These are phyloP conservation scores for Norana najaformis DNA, from an alignment of 2,888 invertebrate species.

Conservation along the genomic window DNA sequence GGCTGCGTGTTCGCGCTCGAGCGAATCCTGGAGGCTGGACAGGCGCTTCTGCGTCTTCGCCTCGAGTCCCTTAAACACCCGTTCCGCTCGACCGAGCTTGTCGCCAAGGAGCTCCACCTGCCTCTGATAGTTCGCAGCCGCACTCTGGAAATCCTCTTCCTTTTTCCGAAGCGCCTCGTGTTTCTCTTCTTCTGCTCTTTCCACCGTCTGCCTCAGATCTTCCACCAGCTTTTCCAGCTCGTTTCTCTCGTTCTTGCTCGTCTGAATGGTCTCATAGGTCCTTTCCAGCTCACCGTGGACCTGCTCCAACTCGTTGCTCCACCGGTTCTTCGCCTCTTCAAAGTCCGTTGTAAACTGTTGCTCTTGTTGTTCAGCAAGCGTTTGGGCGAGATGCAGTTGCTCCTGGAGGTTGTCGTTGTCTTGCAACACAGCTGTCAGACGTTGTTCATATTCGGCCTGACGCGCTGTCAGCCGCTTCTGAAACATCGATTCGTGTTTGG, in stretches of 20 bases:
- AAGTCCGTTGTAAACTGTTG: constrained; percentile 20
- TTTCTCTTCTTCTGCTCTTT: constrained; percentile 38
- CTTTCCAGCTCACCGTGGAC: constrained; percentile 37
- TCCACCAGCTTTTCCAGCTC: constrained; percentile 43
- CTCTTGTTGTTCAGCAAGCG: constrained; percentile 14
- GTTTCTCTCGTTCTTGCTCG: not conserved
- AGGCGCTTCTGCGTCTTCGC: constrained; percentile 29
- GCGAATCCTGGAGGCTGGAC: constrained; percentile 34
- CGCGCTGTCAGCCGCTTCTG: not conserved
- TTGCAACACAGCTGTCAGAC: not conserved
- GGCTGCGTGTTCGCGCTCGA: constrained; percentile 48
- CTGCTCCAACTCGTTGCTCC: not conserved
- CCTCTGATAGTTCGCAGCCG: constrained; percentile 44
- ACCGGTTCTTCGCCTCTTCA: constrained; percentile 14
- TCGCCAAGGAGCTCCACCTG: constrained; percentile 34
- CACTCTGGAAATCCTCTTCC: constrained; percentile 30
- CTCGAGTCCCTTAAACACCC: constrained; percentile 29
- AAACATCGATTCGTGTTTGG: not conserved
- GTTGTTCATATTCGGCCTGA: not conserved
- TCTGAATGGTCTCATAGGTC: not conserved
- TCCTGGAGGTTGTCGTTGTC: not conserved
- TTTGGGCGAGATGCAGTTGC: not conserved
- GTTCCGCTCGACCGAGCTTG: constrained; percentile 30
- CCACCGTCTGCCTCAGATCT: constrained; percentile 44
- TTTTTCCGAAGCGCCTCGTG: constrained; percentile 37